Conservation (phyloP, 1,140 invertebrate species). For the Cylas formicarius region DNA sequence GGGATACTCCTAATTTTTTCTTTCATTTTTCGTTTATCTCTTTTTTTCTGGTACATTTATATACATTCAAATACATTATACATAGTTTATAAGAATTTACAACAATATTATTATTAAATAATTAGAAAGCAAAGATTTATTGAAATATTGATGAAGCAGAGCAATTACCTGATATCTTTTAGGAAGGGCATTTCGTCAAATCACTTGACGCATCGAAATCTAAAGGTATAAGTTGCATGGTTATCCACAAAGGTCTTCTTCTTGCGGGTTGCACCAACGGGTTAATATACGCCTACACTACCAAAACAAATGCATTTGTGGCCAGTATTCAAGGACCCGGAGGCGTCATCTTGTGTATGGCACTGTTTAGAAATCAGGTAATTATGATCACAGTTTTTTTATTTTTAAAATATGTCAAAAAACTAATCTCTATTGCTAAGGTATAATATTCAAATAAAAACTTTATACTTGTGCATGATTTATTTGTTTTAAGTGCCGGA, state of each 20-base stretch:
- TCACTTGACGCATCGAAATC: conserved; percentile 43
- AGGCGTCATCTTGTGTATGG: conserved; percentile 49
- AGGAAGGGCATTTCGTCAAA: conserved; percentile 46
- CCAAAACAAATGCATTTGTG: conserved; percentile 34
- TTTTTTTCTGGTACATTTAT: too few relatives aligned
- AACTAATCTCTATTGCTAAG: conserved; percentile 5
- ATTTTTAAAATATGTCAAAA: background rate
- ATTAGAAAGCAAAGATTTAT: too few relatives aligned
- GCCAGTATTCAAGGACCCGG: conserved; percentile 47
- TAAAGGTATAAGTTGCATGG: conserved; percentile 48
- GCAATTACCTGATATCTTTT: too few relatives aligned
- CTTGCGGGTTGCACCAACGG: conserved; percentile 53
- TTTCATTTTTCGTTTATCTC: background rate
- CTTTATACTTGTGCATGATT: too few relatives aligned
- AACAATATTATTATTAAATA: too few relatives aligned
- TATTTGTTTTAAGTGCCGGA: too few relatives aligned
- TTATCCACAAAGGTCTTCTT: conserved; percentile 43
- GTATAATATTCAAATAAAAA: too few relatives aligned
- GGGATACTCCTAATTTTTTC: background rate
- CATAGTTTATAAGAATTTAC: too few relatives aligned
- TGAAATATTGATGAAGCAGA: too few relatives aligned
- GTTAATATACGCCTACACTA: conserved; percentile 49
- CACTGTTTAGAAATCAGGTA: conserved; percentile 46
- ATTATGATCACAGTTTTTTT: too few relatives aligned
- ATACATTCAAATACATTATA: too few relatives aligned